phyloP scores from a whole-genome alignment of 2,888 invertebrate genomes.

The Arenicola marina region DNA sequence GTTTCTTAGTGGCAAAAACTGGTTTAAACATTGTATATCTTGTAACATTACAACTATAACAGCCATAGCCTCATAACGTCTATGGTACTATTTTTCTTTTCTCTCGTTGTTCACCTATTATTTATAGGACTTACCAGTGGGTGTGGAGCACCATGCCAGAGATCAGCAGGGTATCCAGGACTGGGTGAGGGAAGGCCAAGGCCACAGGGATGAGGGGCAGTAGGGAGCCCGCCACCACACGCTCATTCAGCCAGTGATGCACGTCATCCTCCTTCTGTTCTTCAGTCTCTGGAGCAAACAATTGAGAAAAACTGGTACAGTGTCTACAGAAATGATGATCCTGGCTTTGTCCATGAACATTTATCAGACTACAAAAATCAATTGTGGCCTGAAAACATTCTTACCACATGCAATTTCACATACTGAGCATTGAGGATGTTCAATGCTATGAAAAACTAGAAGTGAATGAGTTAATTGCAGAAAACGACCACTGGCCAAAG shows the following conservation, averaged over 20 bases:
- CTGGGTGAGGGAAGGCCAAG: slow-evolving; percentile 58
- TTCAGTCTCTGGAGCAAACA: too few species aligned
- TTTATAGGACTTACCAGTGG: slow-evolving; percentile 57
- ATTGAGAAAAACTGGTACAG: too few species aligned
- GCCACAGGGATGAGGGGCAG: slow-evolving; percentile 61
- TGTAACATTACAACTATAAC: background rate
- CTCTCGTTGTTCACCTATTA: background rate
- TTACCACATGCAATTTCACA: too few species aligned
- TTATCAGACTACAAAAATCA: too few species aligned
- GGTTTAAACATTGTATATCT: background rate
- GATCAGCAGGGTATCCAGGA: slow-evolving; percentile 60
- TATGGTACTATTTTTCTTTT: background rate
- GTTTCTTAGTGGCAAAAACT: too few species aligned
- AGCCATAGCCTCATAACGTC: background rate
- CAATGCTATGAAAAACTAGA: too few species aligned
- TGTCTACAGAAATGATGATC: too few species aligned
- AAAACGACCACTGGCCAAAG: too few species aligned
- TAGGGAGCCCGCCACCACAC: slow-evolving; percentile 58
- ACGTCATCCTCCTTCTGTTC: slow-evolving; percentile 48
- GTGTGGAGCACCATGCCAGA: slow-evolving; percentile 61
- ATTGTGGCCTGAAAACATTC: too few species aligned
- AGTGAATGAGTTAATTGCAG: too few species aligned
- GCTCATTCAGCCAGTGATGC: slow-evolving; percentile 59
- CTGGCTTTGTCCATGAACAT: too few species aligned
- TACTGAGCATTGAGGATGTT: too few species aligned